Evolutionary conservation across 1,140 invertebrate genomes (phyloP).

Genomic region (Magallana angulata): DNA sequence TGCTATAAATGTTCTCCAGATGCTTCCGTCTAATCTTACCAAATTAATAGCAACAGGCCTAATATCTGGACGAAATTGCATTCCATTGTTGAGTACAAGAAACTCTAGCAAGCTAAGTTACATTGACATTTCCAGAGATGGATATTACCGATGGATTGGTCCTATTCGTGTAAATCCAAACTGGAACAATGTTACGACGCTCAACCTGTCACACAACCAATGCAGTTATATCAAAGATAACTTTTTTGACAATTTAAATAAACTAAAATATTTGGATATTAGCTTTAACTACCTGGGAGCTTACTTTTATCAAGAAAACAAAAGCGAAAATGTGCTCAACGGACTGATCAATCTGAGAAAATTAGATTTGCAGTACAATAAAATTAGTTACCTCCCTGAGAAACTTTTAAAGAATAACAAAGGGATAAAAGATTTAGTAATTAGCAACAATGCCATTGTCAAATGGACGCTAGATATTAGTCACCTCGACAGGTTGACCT

Average conservation of each 20-base stretch:
- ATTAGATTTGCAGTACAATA: not conserved
- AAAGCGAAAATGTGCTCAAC: not conserved
- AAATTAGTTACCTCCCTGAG: not conserved
- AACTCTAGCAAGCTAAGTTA: too few relatives aligned
- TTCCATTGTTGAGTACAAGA: too few relatives aligned
- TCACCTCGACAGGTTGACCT: not conserved
- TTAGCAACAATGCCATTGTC: not conserved
- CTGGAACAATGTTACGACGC: not conserved
- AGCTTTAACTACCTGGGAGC: not conserved
- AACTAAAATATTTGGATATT: not conserved
- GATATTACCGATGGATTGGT: not conserved
- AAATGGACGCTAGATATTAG: not conserved
- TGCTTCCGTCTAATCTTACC: too few relatives aligned
- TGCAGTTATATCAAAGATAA: not conserved
- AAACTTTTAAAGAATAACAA: not conserved
- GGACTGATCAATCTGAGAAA: not conserved
- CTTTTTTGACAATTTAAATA: conserved; percentile 12
- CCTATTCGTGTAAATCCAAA: not conserved
- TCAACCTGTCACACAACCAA: conserved; percentile 12
- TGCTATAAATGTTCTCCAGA: too few relatives aligned
- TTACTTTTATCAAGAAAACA: not conserved
- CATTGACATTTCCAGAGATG: too few relatives aligned
- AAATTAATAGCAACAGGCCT: too few relatives aligned
- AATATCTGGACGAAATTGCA: too few relatives aligned
- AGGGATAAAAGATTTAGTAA: not conserved